Base-by-base conservation (phyloP, 2,797 vertebrate genomes). In the Periophthalmus magnuspinnatus region DNA sequence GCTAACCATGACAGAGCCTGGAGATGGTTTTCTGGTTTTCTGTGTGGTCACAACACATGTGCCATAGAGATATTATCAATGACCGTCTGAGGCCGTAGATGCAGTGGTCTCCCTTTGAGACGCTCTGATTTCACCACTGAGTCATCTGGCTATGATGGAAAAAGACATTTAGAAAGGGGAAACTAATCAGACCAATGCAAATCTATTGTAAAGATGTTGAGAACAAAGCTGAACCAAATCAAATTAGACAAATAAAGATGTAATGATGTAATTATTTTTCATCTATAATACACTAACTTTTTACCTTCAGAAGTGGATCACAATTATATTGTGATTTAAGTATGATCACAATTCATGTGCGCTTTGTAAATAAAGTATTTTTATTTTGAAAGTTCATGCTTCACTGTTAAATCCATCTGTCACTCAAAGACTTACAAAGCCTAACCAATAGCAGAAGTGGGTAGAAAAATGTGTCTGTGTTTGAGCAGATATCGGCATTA, bases 21-120 rank as follows among this genome's bases (percentile, higher is more conserved):
- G 38, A 17, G 63, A 56, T 64, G 33, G 55, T 34, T 21, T n/a
- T n/a, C n/a, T 65, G 7, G 22, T 63, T 52, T 69, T 55, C 59
- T 5, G 5, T 17, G 5, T 0, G 1, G 55, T 17, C 45, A 68
- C 65, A 63, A 36, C 61, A 60, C 24, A 48, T 55, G 38, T 64
- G 36, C 14, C 0, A 14, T 54, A 62, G 22, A 62, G 38, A 66
- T 67, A 34, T 56, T 28, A 0, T 22, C 0, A 21, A 56, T 66
- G 50, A 21, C 13, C n/a, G 22, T 67, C 68, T 56, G 11, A 66
- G 66, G 5, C 58, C 68, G 50, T 54, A 2, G 9, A 64, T 41
- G 54, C 21, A 47, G 22, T 69, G 21, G 14, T 65, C 32, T 28
- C 22, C 33, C 48, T 70, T 66, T 67, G 32, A 34, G 61, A 22